Percentiles rank a stretch among this genome's conserved stretches.
Conservation (phyloP, 2,797 vertebrate species). For the Paratrypauchen microcephalus region DNA sequence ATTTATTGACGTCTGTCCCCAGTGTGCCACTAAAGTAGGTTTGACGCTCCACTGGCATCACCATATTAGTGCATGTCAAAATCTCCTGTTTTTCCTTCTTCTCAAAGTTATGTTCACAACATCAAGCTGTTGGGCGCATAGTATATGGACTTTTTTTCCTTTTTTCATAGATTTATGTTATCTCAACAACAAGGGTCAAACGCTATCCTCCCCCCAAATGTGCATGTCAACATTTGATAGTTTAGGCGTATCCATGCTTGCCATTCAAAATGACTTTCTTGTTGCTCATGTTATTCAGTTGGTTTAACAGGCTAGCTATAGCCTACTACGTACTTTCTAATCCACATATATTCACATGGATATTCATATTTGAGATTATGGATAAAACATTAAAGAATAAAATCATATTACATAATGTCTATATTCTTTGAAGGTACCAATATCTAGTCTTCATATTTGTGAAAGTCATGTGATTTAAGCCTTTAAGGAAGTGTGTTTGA, state of each 20-base stretch:
- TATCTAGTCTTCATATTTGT: conserved; percentile 2
- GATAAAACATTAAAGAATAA: background rate
- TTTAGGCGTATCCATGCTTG: background rate
- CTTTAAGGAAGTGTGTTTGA: conserved; percentile 37
- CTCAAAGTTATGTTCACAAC: background rate
- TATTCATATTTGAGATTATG: background rate
- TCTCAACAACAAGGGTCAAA: background rate
- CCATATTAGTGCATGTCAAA: conserved; percentile 57
- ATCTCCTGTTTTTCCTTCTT: conserved; percentile 10
- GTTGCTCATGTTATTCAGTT: background rate
- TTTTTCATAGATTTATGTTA: background rate
- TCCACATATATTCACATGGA: background rate
- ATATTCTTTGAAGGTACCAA: background rate
- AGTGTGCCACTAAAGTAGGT: conserved; percentile 48
- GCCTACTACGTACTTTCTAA: background rate
- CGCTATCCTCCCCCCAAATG: background rate
- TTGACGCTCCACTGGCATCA: conserved; percentile 39
- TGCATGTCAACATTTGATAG: background rate
- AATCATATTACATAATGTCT: background rate
- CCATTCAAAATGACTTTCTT: background rate
- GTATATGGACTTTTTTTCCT: background rate
- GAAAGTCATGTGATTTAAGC: conserved; percentile 31
- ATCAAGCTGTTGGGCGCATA: background rate
- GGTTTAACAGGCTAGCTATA: background rate
- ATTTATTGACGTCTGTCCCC: conserved; percentile 71